phyloP scores from a whole-genome alignment of 2,113 vertebrate genomes.

The Corvus hawaiiensis region DNA sequence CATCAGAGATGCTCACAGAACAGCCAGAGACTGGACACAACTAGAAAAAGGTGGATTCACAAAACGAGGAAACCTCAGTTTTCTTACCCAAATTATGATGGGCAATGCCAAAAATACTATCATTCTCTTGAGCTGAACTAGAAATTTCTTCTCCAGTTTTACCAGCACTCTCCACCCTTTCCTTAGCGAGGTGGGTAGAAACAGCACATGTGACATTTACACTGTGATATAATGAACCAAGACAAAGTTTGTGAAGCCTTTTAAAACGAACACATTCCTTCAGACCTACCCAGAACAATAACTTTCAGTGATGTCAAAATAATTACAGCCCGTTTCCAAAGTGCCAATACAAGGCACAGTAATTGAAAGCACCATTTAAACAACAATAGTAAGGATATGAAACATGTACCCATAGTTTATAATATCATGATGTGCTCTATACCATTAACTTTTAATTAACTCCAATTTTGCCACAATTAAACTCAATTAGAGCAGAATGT shows the following conservation, averaged over 20 bases:
- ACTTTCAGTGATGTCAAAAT: not conserved
- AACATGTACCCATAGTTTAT: slow-evolving; percentile 41
- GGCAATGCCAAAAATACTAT: not conserved
- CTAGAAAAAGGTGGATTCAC: not conserved
- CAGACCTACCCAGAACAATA: not conserved
- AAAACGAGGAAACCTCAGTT: not conserved
- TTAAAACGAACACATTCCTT: not conserved
- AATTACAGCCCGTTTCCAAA: not conserved
- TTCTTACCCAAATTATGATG: not conserved
- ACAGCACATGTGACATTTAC: not conserved
- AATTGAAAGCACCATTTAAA: slow-evolving; percentile 59
- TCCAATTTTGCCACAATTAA: slow-evolving; percentile 81
- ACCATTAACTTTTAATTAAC: slow-evolving; percentile 90
- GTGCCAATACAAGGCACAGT: not conserved
- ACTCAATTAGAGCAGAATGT: slow-evolving; percentile 82
- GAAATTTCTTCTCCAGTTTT: not conserved
- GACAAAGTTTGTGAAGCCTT: not conserved
- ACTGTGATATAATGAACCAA: not conserved
- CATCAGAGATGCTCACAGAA: not conserved
- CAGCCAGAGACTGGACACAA: not conserved
- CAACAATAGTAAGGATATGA: slow-evolving; percentile 18
- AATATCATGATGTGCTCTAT: slow-evolving; percentile 61
- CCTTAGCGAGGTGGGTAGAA: not conserved
- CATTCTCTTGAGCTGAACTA: not conserved
- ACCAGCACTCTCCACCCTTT: not conserved